phyloP scores from a whole-genome alignment of 2,797 vertebrate species.

The Erethizon dorsatum region DNA sequence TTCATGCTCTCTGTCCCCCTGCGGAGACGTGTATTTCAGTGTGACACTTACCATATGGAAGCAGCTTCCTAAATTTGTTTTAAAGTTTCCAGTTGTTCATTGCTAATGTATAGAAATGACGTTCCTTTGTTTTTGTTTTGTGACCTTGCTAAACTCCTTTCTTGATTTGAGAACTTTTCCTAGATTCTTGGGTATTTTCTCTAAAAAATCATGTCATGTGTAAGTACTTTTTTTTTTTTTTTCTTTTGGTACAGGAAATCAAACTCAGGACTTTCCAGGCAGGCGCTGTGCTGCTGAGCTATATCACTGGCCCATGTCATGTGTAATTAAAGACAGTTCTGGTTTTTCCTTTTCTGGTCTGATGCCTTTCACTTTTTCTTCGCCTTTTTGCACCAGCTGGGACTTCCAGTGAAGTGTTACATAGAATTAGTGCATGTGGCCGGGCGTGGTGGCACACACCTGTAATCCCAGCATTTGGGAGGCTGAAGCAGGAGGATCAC shows the following conservation, averaged over 20 bases:
- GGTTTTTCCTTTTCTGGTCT: not conserved
- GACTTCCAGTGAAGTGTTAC: rapidly evolving
- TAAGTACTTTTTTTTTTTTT: too few relatives aligned
- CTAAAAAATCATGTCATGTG: not conserved
- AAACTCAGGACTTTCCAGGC: too few relatives aligned
- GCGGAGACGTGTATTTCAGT: not conserved
- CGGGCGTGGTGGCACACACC: not conserved
- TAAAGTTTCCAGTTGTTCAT: not conserved
- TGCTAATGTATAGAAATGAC: not conserved
- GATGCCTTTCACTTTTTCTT: not conserved
- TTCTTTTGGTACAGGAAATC: too few relatives aligned
- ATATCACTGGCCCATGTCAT: not conserved
- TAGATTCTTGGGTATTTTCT: constrained; percentile 1
- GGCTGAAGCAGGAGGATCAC: not conserved
- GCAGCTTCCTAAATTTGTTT: not conserved
- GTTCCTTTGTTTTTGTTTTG: not conserved
- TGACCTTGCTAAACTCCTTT: not conserved
- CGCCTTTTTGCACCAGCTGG: not conserved
- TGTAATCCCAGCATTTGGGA: not conserved
- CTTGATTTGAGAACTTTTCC: not conserved
- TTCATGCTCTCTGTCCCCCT: not conserved
- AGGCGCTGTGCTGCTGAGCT: too few relatives aligned
- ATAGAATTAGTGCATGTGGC: not conserved
- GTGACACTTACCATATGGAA: not conserved
- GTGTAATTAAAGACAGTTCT: not conserved